phyloP scores from a whole-genome alignment of 2,797 vertebrate genomes.

The Gallinago nigripennis region DNA sequence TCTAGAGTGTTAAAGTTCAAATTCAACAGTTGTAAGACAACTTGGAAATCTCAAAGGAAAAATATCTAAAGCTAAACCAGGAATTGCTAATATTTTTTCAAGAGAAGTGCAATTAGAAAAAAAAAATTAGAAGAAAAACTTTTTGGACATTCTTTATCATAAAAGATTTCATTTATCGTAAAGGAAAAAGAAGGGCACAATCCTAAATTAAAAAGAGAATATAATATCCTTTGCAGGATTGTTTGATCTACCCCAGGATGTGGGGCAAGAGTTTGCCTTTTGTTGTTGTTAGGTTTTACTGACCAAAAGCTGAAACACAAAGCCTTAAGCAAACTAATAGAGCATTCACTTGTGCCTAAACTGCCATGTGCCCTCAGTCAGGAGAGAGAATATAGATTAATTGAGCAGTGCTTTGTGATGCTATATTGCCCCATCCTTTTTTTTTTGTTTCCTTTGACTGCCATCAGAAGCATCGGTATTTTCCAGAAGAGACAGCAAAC shows the following conservation, averaged over 20 bases:
- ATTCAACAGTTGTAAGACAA: neutral
- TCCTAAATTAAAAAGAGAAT: neutral
- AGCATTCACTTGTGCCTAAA: neutral
- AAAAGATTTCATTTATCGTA: neutral
- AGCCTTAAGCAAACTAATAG: neutral
- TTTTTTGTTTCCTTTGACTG: conserved; percentile 71
- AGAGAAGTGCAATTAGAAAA: neutral
- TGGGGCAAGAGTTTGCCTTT: neutral
- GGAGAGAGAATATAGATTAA: neutral
- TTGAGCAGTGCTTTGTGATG: conserved; percentile 42
- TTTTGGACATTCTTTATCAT: neutral
- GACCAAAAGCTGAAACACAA: neutral
- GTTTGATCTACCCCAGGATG: neutral
- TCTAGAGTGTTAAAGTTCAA: conserved; percentile 22
- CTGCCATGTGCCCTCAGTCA: neutral
- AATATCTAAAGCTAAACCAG: neutral
- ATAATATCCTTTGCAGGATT: neutral
- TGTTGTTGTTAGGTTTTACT: neutral
- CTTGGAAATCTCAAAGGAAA: neutral
- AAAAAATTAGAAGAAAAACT: neutral
- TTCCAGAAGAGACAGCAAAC: conserved; percentile 80
- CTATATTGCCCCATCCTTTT: conserved; percentile 46
- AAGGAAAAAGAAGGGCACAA: neutral
- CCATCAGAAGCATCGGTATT: conserved; percentile 78
- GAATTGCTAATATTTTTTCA: neutral